These are phyloP conservation scores for Phalera bucephala DNA, from an alignment of 2,888 invertebrate species.

Conservation along the genomic window DNA sequence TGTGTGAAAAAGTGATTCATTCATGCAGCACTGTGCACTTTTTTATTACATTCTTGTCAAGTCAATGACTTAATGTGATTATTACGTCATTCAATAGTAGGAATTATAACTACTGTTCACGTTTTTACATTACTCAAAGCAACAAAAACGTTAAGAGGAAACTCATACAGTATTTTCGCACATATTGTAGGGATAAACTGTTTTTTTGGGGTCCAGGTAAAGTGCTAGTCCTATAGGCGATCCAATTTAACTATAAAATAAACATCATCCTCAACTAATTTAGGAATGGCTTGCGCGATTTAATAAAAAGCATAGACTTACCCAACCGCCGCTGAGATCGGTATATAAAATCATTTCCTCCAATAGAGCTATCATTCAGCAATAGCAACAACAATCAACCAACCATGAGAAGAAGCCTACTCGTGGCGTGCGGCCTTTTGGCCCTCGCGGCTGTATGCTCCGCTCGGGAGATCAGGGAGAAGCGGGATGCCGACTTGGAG, in stretches of 20 bases:
- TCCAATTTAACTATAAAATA: too few relatives aligned
- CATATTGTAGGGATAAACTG: too few relatives aligned
- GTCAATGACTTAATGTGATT: neutral
- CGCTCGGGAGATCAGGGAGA: conserved; percentile 74
- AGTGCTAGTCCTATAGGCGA: too few relatives aligned
- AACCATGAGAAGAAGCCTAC: conserved; percentile 63
- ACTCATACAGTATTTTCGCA: too few relatives aligned
- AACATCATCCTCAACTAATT: neutral
- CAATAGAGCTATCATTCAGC: conserved; percentile 62
- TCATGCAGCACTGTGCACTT: neutral
- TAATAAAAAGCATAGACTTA: conserved; percentile 1
- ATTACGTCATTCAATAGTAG: neutral
- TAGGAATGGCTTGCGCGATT: conserved; percentile 2
- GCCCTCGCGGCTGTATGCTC: conserved; percentile 75
- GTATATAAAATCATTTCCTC: conserved; percentile 65
- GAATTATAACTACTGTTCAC: neutral
- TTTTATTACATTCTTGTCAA: neutral
- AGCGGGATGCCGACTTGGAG: conserved; percentile 77
- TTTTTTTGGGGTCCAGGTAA: too few relatives aligned
- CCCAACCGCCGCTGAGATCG: conserved; percentile 40
- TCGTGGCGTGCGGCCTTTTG: conserved; percentile 66
- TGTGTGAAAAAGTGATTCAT: neutral
- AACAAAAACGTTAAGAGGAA: too few relatives aligned
- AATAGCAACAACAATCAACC: conserved; percentile 45
- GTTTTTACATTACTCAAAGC: too few relatives aligned